Evolutionary conservation across 2,113 vertebrate genomes (phyloP), one percentile per base, ranked within the genome.

Genomic region (Natator depressus): DNA sequence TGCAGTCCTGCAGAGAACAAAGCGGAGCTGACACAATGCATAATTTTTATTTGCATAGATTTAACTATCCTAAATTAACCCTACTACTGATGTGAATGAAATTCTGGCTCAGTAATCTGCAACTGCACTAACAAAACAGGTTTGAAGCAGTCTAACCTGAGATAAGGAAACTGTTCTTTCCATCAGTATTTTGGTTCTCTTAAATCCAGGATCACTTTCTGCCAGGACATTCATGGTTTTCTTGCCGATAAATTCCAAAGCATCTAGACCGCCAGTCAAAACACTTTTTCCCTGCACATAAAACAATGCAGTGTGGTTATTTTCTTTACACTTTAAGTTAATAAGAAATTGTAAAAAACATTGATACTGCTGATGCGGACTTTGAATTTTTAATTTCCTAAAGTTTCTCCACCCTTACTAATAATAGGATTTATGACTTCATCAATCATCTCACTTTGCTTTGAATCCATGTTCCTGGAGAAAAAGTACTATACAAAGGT

Each of bases 181-280:
- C 99, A 99, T 99, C 90, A 99, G 98, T 27, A 98, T 99, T 98
- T 99, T 99, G 84, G 99, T 99, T 97, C 99, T 99, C 96, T 98
- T 99, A 98, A 99, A 99, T 88, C 99, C 99, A 1, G 99, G 99
- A 97, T 99, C 99, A 0, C 98, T 99, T 98, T 99, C 99, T 5
- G 99, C 99, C 75, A 99, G 98, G 89, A 99, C 99, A 27, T 96
- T 99, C 99, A 99, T 99, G 80, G 99, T 99, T 98, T 99, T 99
- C 98, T 99, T 99, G 93, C 99, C 99, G 22, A 99, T 99, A 97
- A 99, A 99, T 97, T 99, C 99, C 97, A 99, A 96, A 46, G 99
- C 99, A 93, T 99, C 99, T n/a, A 99, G 98, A 83, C 99, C 99
- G 22, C 99, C 99, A 16, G 98, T 99, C 95, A 99, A 98, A 38